Evolutionary conservation across 2,113 vertebrate species (phyloP), one percentile per base, ranked within the genome.

Genomic region (Cacatua alba): DNA sequence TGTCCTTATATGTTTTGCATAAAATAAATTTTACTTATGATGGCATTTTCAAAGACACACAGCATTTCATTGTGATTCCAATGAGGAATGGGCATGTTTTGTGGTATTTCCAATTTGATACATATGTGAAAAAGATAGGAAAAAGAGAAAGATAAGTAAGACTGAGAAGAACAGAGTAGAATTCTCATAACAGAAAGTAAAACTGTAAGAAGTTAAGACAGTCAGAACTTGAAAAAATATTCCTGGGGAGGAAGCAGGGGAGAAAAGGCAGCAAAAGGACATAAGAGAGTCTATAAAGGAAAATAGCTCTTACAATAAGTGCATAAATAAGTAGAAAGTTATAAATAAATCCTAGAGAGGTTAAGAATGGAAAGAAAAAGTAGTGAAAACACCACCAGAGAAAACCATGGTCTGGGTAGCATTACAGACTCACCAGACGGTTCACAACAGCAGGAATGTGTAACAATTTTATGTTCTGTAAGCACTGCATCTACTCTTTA

Each of bases 181-280:
- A 77, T 77, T 65, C 26, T 48, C 24, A 18, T 4, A 76, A 6
- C 3, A 35, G 31, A 62, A 83, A 39, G 4, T 59, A 63, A 76
- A 79, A 85, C n/a, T 37, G 5, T 19, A 44, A 70, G 6, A 39
- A 57, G 1, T 26, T 55, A 67, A 63, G 43, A 85, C 0, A 72
- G 13, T 16, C 44, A 77, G 77, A 88, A 67, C 6, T 52, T 57
- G 29, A 82, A 86, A 88, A 24, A 80, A 39, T 17, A 63, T 39
- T 72, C 7, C 9, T 3, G 7, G 7, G 3, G 4, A 2, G 28
- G 9, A 59, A 59, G 57, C 57, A n/a, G 2, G 0, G 2, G 1
- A 9, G 10, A 14, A 13, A 6, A 7, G 7, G 13, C 4, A 53
- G 2, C 2, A 2, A 49, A 74, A 69, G 2, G 4, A 44, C 13